A percentile compares a stretch with the other conserved stretches of the same genome.
Evolutionary conservation across 2,797 vertebrate genomes (phyloP).

Genomic region (Gastrophryne carolinensis): DNA sequence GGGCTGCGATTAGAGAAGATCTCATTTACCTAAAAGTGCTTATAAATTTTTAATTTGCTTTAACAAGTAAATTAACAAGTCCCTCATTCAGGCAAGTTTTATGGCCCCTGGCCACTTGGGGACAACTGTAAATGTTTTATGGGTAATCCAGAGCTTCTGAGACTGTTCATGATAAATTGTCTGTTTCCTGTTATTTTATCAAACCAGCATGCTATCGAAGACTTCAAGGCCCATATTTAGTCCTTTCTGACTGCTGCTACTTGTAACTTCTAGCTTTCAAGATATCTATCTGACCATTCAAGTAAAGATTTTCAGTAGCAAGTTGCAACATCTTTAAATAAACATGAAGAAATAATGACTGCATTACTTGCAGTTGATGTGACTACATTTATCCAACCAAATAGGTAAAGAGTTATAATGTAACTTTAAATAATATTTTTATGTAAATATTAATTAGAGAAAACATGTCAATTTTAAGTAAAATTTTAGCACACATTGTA

Average conservation of each 20-base stretch:
- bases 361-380: too few species aligned
- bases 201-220: constrained; percentile 84
- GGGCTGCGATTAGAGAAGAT: constrained; percentile 95
- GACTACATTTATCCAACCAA: too few species aligned
- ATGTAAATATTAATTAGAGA: too few species aligned
- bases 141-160: constrained; percentile 92
- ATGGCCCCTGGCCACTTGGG: constrained; percentile 93
- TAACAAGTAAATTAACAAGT: constrained; percentile 99
- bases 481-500: too few species aligned
- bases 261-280: neutral
- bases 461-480: too few species aligned
- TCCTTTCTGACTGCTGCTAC: neutral
- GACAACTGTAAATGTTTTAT: constrained; percentile 97
- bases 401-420: too few species aligned
- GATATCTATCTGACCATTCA: constrained; percentile 8
- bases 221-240: constrained; percentile 79
- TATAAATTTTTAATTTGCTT: constrained; percentile 99
- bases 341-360: too few species aligned
- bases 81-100: constrained; percentile 99
- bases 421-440: too few species aligned
- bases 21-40: constrained; percentile 99
- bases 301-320: neutral
- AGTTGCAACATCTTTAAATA: too few species aligned
- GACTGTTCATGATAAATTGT: constrained; percentile 95
- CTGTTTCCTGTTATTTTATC: constrained; percentile 93